A percentile compares a stretch with the other conserved stretches of the same genome.
These are phyloP conservation scores for Neoascia interrupta DNA, from an alignment of 2,888 invertebrate genomes.

Conservation along the genomic window DNA sequence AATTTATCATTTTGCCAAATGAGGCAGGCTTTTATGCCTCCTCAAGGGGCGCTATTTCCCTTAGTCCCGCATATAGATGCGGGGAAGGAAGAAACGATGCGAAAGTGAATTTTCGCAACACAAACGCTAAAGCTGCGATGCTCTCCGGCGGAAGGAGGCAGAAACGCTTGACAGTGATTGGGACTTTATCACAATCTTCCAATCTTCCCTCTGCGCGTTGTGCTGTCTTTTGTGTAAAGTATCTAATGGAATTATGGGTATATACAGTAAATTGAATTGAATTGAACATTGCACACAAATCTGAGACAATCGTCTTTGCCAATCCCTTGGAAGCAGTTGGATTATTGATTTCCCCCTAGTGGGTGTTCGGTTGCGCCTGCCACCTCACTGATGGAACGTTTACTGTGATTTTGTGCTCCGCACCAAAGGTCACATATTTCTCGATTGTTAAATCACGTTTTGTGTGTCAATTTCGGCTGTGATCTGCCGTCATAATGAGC, in stretches of 20 bases:
- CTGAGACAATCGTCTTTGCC: constrained; percentile 39
- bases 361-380: neutral
- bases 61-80: no score
- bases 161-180: constrained; percentile 62
- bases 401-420: constrained; percentile 1
- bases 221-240: constrained; percentile 44
- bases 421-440: constrained; percentile 66
- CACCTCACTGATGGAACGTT: constrained; percentile 12
- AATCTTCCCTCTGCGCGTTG: neutral
- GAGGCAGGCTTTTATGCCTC: constrained; percentile 40
- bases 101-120: constrained; percentile 33
- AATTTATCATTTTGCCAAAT: constrained; percentile 63
- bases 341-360: constrained; percentile 45
- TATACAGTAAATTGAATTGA: constrained; percentile 50
- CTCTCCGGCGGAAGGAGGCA: constrained; percentile 1
- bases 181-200: constrained; percentile 60
- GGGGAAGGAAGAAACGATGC: neutral
- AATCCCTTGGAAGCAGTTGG: constrained; percentile 46
- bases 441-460: constrained; percentile 66
- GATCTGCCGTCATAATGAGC: constrained; percentile 51
- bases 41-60: neutral
- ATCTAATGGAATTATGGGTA: constrained; percentile 44
- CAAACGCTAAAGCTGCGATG: neutral
- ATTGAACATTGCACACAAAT: constrained; percentile 53
- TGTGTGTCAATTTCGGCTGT: constrained; percentile 47